Evolutionary conservation across 2,888 invertebrate species (phyloP).

Genomic region (Coenonympha arcania): DNA sequence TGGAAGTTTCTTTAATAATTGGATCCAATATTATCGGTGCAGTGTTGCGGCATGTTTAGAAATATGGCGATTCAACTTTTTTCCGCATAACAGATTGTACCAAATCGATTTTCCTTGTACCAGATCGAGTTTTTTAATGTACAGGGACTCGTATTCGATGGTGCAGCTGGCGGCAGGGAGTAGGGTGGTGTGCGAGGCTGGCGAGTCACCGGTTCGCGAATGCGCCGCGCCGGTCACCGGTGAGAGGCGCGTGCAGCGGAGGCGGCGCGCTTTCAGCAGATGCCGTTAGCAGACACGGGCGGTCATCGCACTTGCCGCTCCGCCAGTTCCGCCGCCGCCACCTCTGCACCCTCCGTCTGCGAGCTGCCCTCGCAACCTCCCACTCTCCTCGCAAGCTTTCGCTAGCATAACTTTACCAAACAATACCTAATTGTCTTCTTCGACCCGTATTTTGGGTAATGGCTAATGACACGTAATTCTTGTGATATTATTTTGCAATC

Average conservation of each 20-base stretch:
- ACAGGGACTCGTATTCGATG: too few relatives aligned
- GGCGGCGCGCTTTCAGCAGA: constrained; percentile 44
- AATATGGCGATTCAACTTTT: neutral
- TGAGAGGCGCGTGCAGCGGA: constrained; percentile 29
- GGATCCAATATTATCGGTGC: neutral
- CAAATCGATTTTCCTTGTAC: too few relatives aligned
- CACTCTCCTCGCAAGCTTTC: constrained; percentile 22
- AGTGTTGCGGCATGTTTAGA: neutral
- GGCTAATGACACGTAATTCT: neutral
- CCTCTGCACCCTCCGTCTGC: constrained; percentile 34
- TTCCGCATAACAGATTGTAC: neutral
- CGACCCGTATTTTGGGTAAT: too few relatives aligned
- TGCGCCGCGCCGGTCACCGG: too few relatives aligned
- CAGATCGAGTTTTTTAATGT: too few relatives aligned
- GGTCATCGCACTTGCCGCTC: constrained; percentile 67
- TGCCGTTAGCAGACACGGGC: constrained; percentile 51
- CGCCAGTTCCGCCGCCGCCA: constrained; percentile 46
- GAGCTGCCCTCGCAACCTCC: constrained; percentile 25
- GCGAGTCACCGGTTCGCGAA: neutral
- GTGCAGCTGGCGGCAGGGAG: too few relatives aligned
- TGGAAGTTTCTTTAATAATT: neutral
- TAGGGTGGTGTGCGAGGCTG: neutral
- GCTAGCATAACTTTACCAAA: neutral
- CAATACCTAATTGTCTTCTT: neutral
- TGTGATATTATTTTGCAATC: too few relatives aligned